Conservation (phyloP, 2,888 invertebrate genomes). For the Drosophila birchii region DNA sequence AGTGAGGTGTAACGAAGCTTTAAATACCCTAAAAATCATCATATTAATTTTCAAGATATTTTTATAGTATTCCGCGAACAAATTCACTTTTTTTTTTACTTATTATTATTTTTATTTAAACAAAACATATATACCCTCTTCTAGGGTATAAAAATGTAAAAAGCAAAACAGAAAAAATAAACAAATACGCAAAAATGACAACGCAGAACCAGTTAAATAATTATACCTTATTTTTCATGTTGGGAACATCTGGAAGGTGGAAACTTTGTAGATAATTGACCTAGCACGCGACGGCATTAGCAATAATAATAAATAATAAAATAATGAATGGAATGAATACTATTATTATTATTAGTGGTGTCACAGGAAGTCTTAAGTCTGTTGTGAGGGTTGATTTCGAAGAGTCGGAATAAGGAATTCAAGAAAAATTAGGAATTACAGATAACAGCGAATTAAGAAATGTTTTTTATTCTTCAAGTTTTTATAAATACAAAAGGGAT, state of each 20-base stretch:
- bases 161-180: not conserved
- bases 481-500: no score
- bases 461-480: no score
- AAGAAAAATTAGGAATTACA: no score
- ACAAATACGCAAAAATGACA: not conserved
- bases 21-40: not conserved
- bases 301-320: constrained; percentile 55
- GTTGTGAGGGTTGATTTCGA: not conserved
- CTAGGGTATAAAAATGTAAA: constrained; percentile 13
- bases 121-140: not conserved
- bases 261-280: constrained; percentile 4
- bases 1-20: not conserved
- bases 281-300: constrained; percentile 66
- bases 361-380: not conserved
- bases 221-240: constrained; percentile 19
- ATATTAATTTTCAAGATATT: not conserved
- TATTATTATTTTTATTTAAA: no score
- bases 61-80: not conserved
- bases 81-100: no score
- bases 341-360: constrained; percentile 20
- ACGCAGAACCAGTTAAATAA: constrained; percentile 6
- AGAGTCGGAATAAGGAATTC: not conserved
- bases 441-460: not conserved
- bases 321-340: constrained; percentile 39
- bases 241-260: not conserved